Percentiles rank a stretch among this genome's conserved stretches.
Evolutionary conservation across 2,888 invertebrate genomes (phyloP).

Genomic region (Troides oblongomaculatus): DNA sequence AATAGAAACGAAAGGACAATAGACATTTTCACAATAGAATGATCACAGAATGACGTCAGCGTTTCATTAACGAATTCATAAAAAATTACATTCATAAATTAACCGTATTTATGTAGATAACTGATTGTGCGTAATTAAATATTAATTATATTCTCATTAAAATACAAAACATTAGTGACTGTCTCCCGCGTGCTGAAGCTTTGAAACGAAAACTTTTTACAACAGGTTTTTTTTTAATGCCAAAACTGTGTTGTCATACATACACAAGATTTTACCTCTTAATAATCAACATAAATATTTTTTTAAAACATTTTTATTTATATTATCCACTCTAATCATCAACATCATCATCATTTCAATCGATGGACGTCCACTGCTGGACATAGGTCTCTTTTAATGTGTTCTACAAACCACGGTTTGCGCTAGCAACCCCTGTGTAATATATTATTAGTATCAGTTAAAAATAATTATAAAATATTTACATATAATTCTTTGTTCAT

Average conservation of each 20-base stretch:
- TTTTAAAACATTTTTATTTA: no score
- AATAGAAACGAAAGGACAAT: slow-evolving; percentile 19
- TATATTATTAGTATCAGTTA: no score
- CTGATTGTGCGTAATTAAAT: slow-evolving; percentile 2
- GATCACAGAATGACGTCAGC: slow-evolving; percentile 27
- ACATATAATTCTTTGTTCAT: no score
- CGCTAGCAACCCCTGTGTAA: no score
- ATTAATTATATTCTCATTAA: slow-evolving; percentile 1
- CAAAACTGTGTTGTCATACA: not conserved
- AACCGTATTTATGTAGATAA: not conserved
- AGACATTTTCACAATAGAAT: slow-evolving; percentile 26
- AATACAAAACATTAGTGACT: slow-evolving; percentile 8
- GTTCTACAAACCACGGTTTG: no score
- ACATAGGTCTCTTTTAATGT: no score
- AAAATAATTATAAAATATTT: no score
- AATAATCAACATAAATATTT: not conserved
- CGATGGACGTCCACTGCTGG: no score
- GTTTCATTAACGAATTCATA: slow-evolving; percentile 3
- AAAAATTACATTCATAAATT: slow-evolving; percentile 3
- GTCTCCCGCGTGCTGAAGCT: slow-evolving; percentile 1
- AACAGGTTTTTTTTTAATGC: no score
- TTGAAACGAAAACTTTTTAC: slow-evolving; percentile 8
- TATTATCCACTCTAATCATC: no score
- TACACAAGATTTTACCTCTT: not conserved
- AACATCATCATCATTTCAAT: no score